Evolutionary conservation across 2,113 vertebrate genomes (phyloP), one percentile per base, ranked within the genome.

Genomic region (Dolichotis patagonum): DNA sequence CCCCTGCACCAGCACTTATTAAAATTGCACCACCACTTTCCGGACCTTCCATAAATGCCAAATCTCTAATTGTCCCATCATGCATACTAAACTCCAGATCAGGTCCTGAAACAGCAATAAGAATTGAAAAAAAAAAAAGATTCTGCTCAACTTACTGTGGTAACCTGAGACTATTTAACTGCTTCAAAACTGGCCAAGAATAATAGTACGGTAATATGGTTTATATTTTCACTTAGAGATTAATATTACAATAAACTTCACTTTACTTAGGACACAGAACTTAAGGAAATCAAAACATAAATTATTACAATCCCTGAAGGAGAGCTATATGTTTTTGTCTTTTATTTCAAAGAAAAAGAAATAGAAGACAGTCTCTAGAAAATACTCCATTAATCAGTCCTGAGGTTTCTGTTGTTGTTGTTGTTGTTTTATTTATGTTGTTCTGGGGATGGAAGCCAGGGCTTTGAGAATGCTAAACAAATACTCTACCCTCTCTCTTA

Each of bases 21-120:
- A 99, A 98, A 98, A 99, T 99, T 95, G 99, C 99, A 69, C 99
- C 99, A 86, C 99, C 99, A 7, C 99, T 99, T 96, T 99, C 99
- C 0, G 99, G 99, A 35, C 99, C 99, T 99, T 99, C 99, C 99
- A 99, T 99, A 97, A 99, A 99, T 94, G 99, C 99, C 98, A 99
- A 98, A 98, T 99, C 99, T 98, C 99, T 99, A 98, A 99, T 99
- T 94, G 99, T 99, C 88, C 99, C 99, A 90, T 99, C 99, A 1
- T 99, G 99, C 99, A 99, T 99, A 98, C 99, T 99, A 97, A 99
- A 99, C 92, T 99, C 98, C 98, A 99, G 98, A 98, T 99, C 99
- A 10, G 99, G 99, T 77, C 99, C 99, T 99, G 97, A 97, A 98
- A 94, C 60, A 96, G 97, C 90, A 98, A 30, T 94, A 93, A 97